Conservation (phyloP, 92 coral and sea anemone species). For the Virgularia gustaviana region DNA sequence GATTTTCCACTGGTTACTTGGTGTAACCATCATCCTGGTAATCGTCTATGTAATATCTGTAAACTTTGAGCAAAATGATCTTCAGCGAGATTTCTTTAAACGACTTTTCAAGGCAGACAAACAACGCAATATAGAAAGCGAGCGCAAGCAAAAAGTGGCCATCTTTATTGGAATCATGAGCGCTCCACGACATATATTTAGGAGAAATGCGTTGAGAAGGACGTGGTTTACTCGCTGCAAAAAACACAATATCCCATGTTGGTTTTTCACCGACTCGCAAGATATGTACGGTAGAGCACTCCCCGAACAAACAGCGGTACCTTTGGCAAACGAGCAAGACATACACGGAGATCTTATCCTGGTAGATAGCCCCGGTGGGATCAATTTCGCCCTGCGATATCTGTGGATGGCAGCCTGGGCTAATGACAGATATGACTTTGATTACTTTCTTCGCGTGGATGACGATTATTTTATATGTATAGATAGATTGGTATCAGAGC, state of each 20-base stretch:
- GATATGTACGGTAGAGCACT: slow-evolving; percentile 22
- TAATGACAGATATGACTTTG: slow-evolving; percentile 61
- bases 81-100: too few species aligned
- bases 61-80: too few species aligned
- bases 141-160: slow-evolving; percentile 35
- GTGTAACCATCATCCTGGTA: background rate
- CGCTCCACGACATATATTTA: slow-evolving; percentile 82
- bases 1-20: background rate
- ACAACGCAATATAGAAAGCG: background rate
- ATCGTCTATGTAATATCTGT: background rate
- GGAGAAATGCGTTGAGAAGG: slow-evolving; percentile 74
- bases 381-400: slow-evolving; percentile 76
- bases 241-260: slow-evolving; percentile 62
- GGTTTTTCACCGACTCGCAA: slow-evolving; percentile 77
- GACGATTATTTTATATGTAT: slow-evolving; percentile 92
- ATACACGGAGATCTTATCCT: slow-evolving; percentile 32
- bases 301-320: slow-evolving; percentile 7
- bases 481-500: slow-evolving; percentile 66
- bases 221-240: slow-evolving; percentile 80
- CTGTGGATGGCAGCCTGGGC: slow-evolving; percentile 88
- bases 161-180: slow-evolving; percentile 73
- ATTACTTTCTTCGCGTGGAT: slow-evolving; percentile 79
- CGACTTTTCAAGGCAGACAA: background rate
- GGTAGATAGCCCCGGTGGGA: slow-evolving; percentile 52
- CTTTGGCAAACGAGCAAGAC: slow-evolving; percentile 12